Evolutionary conservation across 2,888 invertebrate genomes (phyloP), one percentile per base, ranked within the genome.

Genomic region (Cinara cedri): DNA sequence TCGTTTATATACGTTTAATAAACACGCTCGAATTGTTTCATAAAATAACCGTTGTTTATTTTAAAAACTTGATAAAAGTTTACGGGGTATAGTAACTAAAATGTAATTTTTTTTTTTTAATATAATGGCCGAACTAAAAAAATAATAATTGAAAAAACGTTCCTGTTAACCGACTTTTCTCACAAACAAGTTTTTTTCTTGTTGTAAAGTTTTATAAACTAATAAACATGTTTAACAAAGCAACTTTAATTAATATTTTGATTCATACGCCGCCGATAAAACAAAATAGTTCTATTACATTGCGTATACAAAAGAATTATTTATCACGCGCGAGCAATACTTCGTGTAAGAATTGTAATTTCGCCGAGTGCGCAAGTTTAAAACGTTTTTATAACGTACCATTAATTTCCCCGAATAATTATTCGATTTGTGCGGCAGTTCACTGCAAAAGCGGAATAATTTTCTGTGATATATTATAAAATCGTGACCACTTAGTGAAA

Each of bases 181-280:
- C 21, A 3, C n/a, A 68, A 68, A 68, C 49, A 26, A 49, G 68
- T 68, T 51, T 68, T 51, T 34, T 34, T 34, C 34, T 34, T 51
- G 49, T 51, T 26, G 51, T 51, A 68, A 68, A 68, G 68, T 68
- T 68, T 68, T 68, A 68, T 68, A 68, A 68, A 68, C 51, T 49
- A 51, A 68, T 68, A 49, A 26, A 68, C 51, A 51, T 68, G 68
- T 68, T 68, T 26, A 49, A 68, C 51, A 49, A 26, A 68, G 49
- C 68, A 26, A 51, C 16, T 51, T 68, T 68, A 68, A 68, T 68
- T 68, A 68, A 51, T 68, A 68, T 68, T 68, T 68, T 68, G 51
- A 68, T 68, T 68, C 51, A 68, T 51, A 68, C 11, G 16, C 68
- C 11, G 8, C 68, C 51, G 68, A 68, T 51, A 51, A 49, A 68